These are phyloP conservation scores for Helicoverpa assulta DNA, from an alignment of 2,888 invertebrate genomes.

Conservation along the genomic window DNA sequence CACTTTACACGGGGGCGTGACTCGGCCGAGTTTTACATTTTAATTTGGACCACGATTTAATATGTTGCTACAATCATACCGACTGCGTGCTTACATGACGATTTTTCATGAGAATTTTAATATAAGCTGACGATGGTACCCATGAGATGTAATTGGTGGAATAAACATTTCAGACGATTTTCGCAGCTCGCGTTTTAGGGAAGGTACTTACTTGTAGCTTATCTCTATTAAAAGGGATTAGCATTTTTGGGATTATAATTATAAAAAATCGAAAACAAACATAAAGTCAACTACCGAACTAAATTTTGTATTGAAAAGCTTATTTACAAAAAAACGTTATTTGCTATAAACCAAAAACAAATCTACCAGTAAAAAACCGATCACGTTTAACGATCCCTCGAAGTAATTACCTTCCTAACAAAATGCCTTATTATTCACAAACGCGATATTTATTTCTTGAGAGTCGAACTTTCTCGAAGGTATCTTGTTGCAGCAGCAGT, in stretches of 20 bases:
- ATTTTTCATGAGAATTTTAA: constrained; percentile 60
- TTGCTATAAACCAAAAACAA: not conserved
- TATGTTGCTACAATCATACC: constrained; percentile 65
- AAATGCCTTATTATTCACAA: constrained; percentile 60
- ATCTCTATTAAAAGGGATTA: too few relatives aligned
- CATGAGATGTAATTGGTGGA: constrained; percentile 6
- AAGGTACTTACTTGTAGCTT: too few relatives aligned
- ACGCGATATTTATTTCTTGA: constrained; percentile 61
- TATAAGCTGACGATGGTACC: constrained; percentile 38
- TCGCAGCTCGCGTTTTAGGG: not conserved
- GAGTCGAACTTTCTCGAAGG: constrained; percentile 62
- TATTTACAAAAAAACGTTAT: too few relatives aligned
- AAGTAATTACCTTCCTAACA: constrained; percentile 15
- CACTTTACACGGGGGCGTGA: constrained; percentile 81
- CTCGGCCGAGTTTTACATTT: constrained; percentile 80
- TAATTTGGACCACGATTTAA: constrained; percentile 78
- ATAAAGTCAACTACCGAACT: too few relatives aligned
- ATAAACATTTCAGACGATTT: constrained; percentile 26
- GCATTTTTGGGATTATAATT: too few relatives aligned
- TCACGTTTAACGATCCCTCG: not conserved
- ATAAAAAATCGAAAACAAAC: too few relatives aligned
- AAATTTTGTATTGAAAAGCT: too few relatives aligned
- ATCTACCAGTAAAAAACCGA: not conserved
- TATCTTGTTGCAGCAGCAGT: constrained; percentile 71
- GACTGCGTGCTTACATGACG: constrained; percentile 44